A percentile compares a stretch with the other conserved stretches of the same genome.
Conservation (phyloP, 2,797 vertebrate genomes). For the Thamnophis elegans region DNA sequence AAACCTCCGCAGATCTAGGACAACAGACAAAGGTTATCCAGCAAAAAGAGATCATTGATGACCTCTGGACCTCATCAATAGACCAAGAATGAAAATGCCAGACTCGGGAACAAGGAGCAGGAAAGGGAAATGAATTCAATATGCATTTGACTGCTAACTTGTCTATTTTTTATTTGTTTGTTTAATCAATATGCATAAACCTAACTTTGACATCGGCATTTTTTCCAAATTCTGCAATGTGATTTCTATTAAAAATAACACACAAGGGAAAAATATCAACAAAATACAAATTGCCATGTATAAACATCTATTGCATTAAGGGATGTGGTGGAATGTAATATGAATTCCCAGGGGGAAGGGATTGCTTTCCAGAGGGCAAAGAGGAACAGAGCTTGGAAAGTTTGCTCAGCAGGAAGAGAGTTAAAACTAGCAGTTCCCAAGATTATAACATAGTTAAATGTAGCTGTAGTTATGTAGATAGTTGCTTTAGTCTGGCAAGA, state of each 20-base stretch:
- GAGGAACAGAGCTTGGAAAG: neutral
- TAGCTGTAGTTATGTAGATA: neutral
- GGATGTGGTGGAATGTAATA: neutral
- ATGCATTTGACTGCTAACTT: neutral
- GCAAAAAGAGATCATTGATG: neutral
- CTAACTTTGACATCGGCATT: neutral
- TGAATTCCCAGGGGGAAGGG: neutral
- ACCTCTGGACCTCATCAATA: neutral
- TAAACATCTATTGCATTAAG: neutral
- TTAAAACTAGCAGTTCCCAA: neutral
- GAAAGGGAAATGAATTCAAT: neutral
- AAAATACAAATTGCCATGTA: neutral
- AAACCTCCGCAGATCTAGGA: conserved; percentile 62
- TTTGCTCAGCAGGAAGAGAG: neutral
- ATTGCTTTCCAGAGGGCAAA: neutral
- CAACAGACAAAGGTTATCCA: neutral
- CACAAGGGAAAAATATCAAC: neutral
- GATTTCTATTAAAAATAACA: neutral
- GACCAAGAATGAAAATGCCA: neutral
- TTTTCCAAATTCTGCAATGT: neutral
- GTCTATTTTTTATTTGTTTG: neutral
- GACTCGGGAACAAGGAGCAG: neutral
- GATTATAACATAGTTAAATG: neutral
- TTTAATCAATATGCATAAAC: neutral
- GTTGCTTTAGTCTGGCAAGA: neutral